phyloP scores from a whole-genome alignment of 2,113 vertebrate species.

The Columba livia region DNA sequence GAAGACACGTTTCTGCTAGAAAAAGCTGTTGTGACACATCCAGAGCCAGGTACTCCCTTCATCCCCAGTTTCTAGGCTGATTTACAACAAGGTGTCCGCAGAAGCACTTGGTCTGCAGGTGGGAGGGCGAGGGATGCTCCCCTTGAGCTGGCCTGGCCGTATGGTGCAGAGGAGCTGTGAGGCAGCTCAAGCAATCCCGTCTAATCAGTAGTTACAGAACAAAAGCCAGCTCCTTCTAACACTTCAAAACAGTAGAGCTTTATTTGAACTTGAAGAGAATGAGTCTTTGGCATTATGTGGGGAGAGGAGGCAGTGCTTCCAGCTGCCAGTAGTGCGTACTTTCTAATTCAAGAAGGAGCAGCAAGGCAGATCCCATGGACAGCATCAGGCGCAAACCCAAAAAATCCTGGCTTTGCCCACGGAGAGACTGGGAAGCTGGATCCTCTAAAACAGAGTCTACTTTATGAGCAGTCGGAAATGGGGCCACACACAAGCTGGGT shows the following conservation, averaged over 20 bases:
- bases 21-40: not conserved
- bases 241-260: slow-evolving; percentile 60
- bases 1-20: not conserved
- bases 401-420: slow-evolving; percentile 65
- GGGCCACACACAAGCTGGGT: slow-evolving; percentile 49
- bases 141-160: not conserved
- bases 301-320: slow-evolving; percentile 70
- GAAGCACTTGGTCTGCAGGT: not conserved
- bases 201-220: slow-evolving; percentile 31
- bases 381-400: slow-evolving; percentile 26
- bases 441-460: slow-evolving; percentile 66
- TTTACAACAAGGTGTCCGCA: not conserved
- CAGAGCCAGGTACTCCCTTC: not conserved
- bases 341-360: slow-evolving; percentile 82
- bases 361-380: slow-evolving; percentile 72
- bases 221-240: slow-evolving; percentile 2
- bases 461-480: slow-evolving; percentile 66
- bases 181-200: not conserved
- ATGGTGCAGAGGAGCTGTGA: not conserved
- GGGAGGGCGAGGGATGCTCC: not conserved
- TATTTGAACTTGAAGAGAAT: slow-evolving; percentile 61
- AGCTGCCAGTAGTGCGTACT: slow-evolving; percentile 78
- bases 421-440: slow-evolving; percentile 67
- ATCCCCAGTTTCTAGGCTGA: not conserved
- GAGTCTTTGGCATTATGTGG: slow-evolving; percentile 68